Conservation (phyloP, 2,113 vertebrate genomes). For the Labeo catla region DNA sequence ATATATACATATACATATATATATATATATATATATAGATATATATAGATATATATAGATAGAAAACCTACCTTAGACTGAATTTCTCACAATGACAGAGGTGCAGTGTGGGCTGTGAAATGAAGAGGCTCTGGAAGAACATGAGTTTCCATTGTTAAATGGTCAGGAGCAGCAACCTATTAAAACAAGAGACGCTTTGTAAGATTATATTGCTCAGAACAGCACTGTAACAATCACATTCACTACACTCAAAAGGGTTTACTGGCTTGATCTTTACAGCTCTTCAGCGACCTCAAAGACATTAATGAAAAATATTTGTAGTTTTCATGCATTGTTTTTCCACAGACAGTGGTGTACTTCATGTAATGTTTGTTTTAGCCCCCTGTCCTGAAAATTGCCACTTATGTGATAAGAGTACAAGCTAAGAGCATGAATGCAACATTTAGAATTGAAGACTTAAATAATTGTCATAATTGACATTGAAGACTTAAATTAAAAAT, state of each 20-base stretch:
- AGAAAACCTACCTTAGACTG: constrained; percentile 30
- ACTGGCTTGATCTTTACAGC: neutral
- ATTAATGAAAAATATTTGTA: neutral
- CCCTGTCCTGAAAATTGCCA: neutral
- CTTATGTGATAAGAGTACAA: neutral
- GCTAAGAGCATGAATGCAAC: neutral
- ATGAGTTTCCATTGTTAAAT: constrained; percentile 32
- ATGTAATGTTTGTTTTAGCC: neutral
- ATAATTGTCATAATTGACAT: neutral
- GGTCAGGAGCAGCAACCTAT: constrained; percentile 33
- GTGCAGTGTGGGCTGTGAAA: neutral
- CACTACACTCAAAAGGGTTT: neutral
- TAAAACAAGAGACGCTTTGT: neutral
- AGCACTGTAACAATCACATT: neutral
- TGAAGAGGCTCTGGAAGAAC: neutral
- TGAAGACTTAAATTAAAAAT: neutral
- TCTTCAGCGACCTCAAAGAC: neutral
- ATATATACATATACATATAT: neutral
- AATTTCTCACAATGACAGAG: constrained; percentile 10
- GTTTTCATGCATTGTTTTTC: neutral
- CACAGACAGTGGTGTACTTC: neutral
- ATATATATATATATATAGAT: neutral
- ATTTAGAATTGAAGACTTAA: neutral
- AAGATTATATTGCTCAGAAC: constrained; percentile 6
- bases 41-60: neutral